Percentiles rank a stretch among this genome's conserved stretches.
Evolutionary conservation across 92 coral and sea anemone genomes (phyloP).

Genomic region (Diadumene lineata): DNA sequence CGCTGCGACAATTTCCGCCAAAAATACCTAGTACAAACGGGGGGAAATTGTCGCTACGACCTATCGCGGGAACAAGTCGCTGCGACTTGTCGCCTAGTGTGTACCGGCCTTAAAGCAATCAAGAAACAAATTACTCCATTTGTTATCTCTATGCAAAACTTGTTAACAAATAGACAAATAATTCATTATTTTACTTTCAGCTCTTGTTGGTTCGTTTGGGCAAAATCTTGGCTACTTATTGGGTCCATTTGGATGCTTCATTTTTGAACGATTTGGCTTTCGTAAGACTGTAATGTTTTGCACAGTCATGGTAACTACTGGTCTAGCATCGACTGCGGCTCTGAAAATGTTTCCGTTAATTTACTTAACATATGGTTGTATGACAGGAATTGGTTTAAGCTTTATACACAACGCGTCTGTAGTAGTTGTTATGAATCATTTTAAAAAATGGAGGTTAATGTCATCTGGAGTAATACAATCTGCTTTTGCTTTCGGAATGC

Average conservation of each 20-base stretch:
- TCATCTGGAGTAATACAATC: conserved; percentile 58
- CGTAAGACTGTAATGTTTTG: conserved; percentile 40
- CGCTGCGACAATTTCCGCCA: too few species aligned
- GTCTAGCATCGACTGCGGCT: conserved; percentile 38
- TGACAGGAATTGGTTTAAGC: conserved; percentile 29
- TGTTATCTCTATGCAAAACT: too few species aligned
- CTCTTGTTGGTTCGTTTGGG: conserved; percentile 43
- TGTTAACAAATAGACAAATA: too few species aligned
- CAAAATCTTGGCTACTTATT: conserved; percentile 32
- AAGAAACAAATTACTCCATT: too few species aligned
- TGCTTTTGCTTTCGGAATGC: conserved; percentile 50
- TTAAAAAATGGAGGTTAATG: conserved; percentile 52
- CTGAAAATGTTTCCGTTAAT: conserved; percentile 41
- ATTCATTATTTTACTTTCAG: too few species aligned
- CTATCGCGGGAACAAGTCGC: too few species aligned
- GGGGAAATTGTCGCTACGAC: too few species aligned
- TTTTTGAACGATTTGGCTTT: conserved; percentile 46
- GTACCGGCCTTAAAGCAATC: too few species aligned
- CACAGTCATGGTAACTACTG: conserved; percentile 9
- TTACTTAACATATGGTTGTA: conserved; percentile 45
- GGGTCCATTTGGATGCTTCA: conserved; percentile 29
- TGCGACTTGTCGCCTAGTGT: too few species aligned
- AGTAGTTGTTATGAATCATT: conserved; percentile 47
- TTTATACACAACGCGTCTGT: conserved; percentile 22
- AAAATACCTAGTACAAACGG: too few species aligned